Evolutionary conservation across 2,797 vertebrate genomes (phyloP).

Genomic region (Schizopygopsis pylzovi): DNA sequence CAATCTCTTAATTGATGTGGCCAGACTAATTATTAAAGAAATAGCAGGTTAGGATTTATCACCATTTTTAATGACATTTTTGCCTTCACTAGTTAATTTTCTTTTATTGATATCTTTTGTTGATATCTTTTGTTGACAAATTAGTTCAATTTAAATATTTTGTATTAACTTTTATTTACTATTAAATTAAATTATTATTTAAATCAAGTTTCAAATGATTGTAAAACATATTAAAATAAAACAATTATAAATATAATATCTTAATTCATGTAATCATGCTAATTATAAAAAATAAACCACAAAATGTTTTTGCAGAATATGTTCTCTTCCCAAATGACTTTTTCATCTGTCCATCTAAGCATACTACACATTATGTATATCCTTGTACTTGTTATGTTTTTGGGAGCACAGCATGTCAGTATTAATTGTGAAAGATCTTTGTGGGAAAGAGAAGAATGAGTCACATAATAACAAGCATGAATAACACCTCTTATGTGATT

Average conservation of each 20-base stretch:
- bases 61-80: no score
- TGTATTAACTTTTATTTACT: no score
- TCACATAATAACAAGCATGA: background rate
- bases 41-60: background rate
- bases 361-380: background rate
- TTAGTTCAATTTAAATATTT: no score
- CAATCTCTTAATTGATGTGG: background rate
- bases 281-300: background rate
- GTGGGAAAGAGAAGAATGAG: background rate
- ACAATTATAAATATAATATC: no score
- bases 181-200: background rate
- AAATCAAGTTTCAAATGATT: background rate
- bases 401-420: background rate
- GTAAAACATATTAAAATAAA: background rate
- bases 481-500: background rate
- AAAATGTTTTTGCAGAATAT: background rate
- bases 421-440: background rate
- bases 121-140: no score
- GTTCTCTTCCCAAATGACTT: background rate
- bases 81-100: no score
- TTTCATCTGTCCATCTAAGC: background rate
- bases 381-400: background rate
- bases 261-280: background rate
- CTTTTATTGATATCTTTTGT: no score
- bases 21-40: background rate